phyloP scores from a whole-genome alignment of 1,140 invertebrate species.

The Ceratina japonica region DNA sequence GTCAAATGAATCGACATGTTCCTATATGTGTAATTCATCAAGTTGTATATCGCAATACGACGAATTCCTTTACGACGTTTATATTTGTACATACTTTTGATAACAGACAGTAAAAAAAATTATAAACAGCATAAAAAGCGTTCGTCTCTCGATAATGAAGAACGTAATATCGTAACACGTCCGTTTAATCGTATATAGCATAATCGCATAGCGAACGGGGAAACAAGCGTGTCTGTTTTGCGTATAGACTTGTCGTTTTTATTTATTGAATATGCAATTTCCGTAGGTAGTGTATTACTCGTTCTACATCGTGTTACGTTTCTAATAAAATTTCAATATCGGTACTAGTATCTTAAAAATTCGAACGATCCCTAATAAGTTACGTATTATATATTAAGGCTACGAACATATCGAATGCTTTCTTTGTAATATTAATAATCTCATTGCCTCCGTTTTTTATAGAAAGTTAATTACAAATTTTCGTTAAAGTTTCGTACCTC shows the following conservation, averaged over 20 bases:
- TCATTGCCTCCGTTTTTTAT: constrained; percentile 43
- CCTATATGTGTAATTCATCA: background rate
- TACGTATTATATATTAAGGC: constrained; percentile 49
- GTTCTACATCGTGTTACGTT: constrained; percentile 47
- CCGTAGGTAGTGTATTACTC: constrained; percentile 16
- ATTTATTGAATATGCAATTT: constrained; percentile 51
- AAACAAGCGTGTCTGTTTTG: constrained; percentile 37
- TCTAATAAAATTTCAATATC: constrained; percentile 48
- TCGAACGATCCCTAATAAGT: constrained; percentile 43
- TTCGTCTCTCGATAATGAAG: background rate
- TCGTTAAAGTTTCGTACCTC: constrained; percentile 35
- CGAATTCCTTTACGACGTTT: background rate
- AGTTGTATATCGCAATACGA: background rate
- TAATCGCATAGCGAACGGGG: constrained; percentile 24
- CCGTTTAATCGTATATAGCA: no score
- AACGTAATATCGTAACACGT: background rate
- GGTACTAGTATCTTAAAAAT: constrained; percentile 46
- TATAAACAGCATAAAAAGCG: no score
- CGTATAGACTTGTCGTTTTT: constrained; percentile 44
- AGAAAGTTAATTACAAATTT: constrained; percentile 54
- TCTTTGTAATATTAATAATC: constrained; percentile 43
- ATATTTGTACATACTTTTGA: constrained; percentile 27
- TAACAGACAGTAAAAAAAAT: no score
- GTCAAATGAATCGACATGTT: background rate
- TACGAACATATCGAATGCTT: constrained; percentile 39